Evolutionary conservation across 1,140 invertebrate genomes (phyloP).

Genomic region (Drosophila subpulchrella): DNA sequence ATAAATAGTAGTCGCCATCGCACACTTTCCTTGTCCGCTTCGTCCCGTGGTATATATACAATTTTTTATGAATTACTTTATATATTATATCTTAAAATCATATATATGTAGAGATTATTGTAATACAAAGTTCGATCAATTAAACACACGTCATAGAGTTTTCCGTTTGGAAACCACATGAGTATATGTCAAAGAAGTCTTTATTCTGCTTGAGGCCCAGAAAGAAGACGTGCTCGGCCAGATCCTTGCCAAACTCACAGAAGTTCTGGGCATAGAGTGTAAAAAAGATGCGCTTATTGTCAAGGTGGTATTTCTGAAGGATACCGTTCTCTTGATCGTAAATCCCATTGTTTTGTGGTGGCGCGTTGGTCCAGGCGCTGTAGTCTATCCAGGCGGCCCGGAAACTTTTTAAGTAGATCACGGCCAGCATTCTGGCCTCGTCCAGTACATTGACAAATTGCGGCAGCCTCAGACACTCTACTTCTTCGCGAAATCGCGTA

Average conservation of each 20-base stretch:
- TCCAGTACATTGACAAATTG: slow-evolving; percentile 75
- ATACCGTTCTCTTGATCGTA: slow-evolving; percentile 73
- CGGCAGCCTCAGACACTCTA: slow-evolving; percentile 75
- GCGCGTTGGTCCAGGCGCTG: slow-evolving; percentile 50
- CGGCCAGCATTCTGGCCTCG: slow-evolving; percentile 70
- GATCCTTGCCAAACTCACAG: slow-evolving; percentile 78
- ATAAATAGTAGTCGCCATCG: no score
- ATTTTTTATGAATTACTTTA: background rate
- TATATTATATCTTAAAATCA: background rate
- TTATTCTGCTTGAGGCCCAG: slow-evolving; percentile 71
- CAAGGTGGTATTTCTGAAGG: slow-evolving; percentile 52
- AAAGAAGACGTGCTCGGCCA: slow-evolving; percentile 75
- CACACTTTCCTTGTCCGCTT: no score
- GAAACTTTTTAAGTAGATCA: slow-evolving; percentile 80
- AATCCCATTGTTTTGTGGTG: slow-evolving; percentile 34
- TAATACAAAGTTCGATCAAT: background rate
- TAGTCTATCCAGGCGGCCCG: slow-evolving; percentile 71
- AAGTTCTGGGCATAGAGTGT: slow-evolving; percentile 79
- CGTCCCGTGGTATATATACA: no score
- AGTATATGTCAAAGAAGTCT: slow-evolving; percentile 69
- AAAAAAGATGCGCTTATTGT: slow-evolving; percentile 74
- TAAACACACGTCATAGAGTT: slow-evolving; percentile 48
- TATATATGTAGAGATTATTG: background rate
- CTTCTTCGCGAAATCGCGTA: slow-evolving; percentile 55
- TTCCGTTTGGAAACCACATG: slow-evolving; percentile 65